Evolutionary conservation across 2,888 invertebrate genomes (phyloP), one percentile per base, ranked within the genome.

Genomic region (Tyria jacobaeae): DNA sequence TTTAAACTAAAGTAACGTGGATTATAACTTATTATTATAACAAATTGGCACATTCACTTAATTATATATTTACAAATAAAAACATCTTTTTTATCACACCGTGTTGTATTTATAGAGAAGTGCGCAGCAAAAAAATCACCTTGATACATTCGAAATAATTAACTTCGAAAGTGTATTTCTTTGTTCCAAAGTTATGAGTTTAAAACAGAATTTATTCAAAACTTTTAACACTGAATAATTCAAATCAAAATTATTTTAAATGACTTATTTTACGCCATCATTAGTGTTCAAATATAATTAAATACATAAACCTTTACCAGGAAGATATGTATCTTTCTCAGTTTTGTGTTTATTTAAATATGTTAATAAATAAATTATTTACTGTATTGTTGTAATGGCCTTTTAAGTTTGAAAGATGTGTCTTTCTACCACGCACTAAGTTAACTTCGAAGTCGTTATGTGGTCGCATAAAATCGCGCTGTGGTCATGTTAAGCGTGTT

Each of bases 41-140:
- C 76, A 80, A 76, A 79, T 89, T 89, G 89, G 89, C 89, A 89
- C 89, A 78, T 82, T 61, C 66, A 82, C 75, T 76, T 77, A 86
- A 81, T 78, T 82, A 80, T 25, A 44, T 78, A 78, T 86, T 81
- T 85, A 85, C 83, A 82, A 66, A 78, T 71, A 66, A 80, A 71
- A 73, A 75, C 61, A 57, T 70, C 71, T 66, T 75, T 78, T 44
- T 44, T 81, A 84, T 82, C 69, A 64, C 75, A 61, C 71, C 65
- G 58, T 15, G 49, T 39, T 44, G 44, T 73, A 56, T 56, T 61
- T 47, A 39, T 49, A 60, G 21, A 37, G 25, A 15, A 35, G 55
- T 73, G 59, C 54, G 56, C 56, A 15, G 60, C 37, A 60, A 51
- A 75, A 57, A 66, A n/a, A 10, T 39, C 39, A 21, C 17, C 27